phyloP scores from a whole-genome alignment of 2,113 vertebrate genomes.

The Ceratotherium simum region DNA sequence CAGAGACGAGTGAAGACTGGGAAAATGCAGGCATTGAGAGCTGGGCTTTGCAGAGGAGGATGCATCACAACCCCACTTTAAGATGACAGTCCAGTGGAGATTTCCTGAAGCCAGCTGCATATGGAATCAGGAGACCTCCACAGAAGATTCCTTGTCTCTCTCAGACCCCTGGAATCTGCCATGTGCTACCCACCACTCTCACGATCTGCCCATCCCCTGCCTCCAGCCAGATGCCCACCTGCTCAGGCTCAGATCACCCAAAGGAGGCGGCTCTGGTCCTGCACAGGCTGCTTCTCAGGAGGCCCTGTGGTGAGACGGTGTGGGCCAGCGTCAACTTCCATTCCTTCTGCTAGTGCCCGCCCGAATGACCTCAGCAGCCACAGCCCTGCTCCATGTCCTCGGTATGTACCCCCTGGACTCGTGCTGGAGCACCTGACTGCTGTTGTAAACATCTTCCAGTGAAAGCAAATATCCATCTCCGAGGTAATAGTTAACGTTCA shows the following conservation, averaged over 20 bases:
- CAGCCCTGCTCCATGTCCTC: background rate
- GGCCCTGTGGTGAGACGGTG: background rate
- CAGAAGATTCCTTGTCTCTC: background rate
- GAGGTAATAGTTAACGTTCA: too few species aligned
- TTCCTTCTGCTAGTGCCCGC: background rate
- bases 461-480: background rate
- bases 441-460: background rate
- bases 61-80: rapidly evolving
- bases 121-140: background rate
- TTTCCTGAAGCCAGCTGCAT: too few species aligned
- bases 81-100: background rate
- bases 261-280: too few species aligned
- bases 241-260: background rate
- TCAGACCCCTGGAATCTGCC: too few species aligned
- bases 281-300: background rate
- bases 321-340: too few species aligned
- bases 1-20: too few species aligned
- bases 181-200: background rate
- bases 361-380: too few species aligned
- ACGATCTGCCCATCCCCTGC: too few species aligned
- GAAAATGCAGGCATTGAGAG: background rate
- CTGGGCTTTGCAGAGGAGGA: background rate
- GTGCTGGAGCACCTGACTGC: rapidly evolving
- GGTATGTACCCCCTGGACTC: rapidly evolving
- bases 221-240: too few species aligned